phyloP scores from a whole-genome alignment of 1,140 invertebrate species.

The Drosophila triauraria region DNA sequence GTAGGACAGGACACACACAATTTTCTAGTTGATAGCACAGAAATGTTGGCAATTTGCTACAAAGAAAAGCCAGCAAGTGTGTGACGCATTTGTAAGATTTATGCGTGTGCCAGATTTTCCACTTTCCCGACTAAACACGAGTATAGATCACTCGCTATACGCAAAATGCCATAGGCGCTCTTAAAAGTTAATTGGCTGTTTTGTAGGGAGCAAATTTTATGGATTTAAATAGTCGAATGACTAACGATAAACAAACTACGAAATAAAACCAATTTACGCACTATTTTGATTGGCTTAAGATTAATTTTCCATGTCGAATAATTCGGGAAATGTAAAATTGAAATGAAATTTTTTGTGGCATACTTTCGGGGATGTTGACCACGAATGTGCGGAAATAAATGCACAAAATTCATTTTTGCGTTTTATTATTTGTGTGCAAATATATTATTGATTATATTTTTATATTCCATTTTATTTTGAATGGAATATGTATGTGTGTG shows the following conservation, averaged over 20 bases:
- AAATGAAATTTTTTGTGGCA: conserved; percentile 4
- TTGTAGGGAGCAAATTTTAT: conserved; percentile 38
- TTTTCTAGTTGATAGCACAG: conserved; percentile 77
- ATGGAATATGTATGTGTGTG: neutral
- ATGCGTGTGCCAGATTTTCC: conserved; percentile 78
- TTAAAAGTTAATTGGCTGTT: conserved; percentile 66
- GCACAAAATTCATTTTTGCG: neutral
- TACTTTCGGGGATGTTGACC: conserved; percentile 26
- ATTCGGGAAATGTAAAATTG: conserved; percentile 8
- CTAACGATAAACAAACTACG: conserved; percentile 22
- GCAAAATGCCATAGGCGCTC: conserved; percentile 16
- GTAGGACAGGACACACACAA: conserved; percentile 56
- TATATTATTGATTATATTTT: neutral
- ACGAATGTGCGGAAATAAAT: neutral
- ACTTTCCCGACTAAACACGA: conserved; percentile 55
- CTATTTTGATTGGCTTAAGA: conserved; percentile 11
- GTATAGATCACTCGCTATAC: conserved; percentile 30
- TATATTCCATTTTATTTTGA: neutral
- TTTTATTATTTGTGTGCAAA: neutral
- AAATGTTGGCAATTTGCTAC: conserved; percentile 68
- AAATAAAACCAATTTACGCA: conserved; percentile 22
- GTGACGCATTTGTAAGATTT: conserved; percentile 70
- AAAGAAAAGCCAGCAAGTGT: conserved; percentile 40
- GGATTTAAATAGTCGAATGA: conserved; percentile 54
- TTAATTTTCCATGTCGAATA: neutral